phyloP scores from a whole-genome alignment of 1,140 invertebrate species.

The Solenopsis invicta region DNA sequence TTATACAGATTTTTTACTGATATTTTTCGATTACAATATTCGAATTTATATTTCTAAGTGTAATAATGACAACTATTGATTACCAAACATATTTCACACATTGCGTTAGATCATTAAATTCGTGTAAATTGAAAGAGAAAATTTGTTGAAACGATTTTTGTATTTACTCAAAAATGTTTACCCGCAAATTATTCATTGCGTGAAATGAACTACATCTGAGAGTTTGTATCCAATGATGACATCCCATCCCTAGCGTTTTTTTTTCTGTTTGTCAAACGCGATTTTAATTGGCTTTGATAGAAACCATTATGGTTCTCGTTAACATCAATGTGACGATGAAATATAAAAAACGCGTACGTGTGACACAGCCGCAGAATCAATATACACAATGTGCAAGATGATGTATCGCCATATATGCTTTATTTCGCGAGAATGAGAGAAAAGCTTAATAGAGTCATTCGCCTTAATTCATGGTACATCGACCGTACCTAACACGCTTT shows the following conservation, averaged over 20 bases:
- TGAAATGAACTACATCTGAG: not conserved
- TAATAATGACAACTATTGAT: not conserved
- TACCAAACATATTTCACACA: not conserved
- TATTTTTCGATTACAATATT: not conserved
- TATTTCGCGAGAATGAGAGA: not conserved
- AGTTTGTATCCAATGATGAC: not conserved
- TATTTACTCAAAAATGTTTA: not conserved
- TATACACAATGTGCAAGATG: not conserved
- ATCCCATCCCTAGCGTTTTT: not conserved
- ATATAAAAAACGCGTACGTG: not conserved
- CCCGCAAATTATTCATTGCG: not conserved
- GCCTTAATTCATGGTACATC: constrained; percentile 47
- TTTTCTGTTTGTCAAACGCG: not conserved
- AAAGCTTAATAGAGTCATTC: constrained; percentile 48
- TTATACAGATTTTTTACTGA: not conserved
- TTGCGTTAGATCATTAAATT: not conserved
- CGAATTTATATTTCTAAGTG: not conserved
- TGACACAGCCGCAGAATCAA: not conserved
- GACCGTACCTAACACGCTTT: constrained; percentile 49
- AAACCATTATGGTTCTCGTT: constrained; percentile 5
- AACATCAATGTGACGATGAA: not conserved
- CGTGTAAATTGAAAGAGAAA: not conserved
- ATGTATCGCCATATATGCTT: not conserved
- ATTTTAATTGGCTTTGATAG: constrained; percentile 48
- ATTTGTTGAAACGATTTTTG: not conserved